phyloP scores from a whole-genome alignment of 2,797 vertebrate genomes.

The Apogon talboti region DNA sequence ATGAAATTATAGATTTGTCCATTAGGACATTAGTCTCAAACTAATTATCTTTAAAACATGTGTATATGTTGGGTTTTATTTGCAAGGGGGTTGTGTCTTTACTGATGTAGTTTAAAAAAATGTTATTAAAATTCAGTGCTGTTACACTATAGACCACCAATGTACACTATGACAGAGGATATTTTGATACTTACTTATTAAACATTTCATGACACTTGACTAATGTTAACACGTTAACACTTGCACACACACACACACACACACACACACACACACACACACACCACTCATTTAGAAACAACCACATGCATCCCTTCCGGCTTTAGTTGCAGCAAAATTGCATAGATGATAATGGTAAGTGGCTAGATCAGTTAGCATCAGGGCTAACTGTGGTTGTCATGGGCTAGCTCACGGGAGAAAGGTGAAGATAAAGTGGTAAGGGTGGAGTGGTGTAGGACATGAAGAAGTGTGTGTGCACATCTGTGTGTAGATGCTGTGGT shows the following conservation, averaged over 20 bases:
- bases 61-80: too few species aligned
- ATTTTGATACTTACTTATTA: neutral
- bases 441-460: conserved; percentile 43
- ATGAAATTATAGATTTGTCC: too few species aligned
- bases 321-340: conserved; percentile 44
- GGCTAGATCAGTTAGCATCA: conserved; percentile 73
- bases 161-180: neutral
- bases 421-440: conserved; percentile 70
- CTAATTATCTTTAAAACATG: too few species aligned
- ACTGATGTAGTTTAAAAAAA: too few species aligned
- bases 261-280: conserved; percentile 25
- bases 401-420: conserved; percentile 66
- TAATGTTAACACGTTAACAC: too few species aligned
- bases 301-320: conserved; percentile 23
- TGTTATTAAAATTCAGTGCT: neutral
- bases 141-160: neutral
- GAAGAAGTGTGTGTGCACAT: conserved; percentile 27
- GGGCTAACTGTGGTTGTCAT: conserved; percentile 72
- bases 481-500: conserved; percentile 63
- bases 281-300: conserved; percentile 36
- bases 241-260: conserved; percentile 9
- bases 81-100: too few species aligned
- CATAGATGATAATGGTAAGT: conserved; percentile 72
- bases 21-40: too few species aligned
- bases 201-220: neutral